phyloP scores from a whole-genome alignment of 2,113 vertebrate genomes.

The Camelus bactrianus region DNA sequence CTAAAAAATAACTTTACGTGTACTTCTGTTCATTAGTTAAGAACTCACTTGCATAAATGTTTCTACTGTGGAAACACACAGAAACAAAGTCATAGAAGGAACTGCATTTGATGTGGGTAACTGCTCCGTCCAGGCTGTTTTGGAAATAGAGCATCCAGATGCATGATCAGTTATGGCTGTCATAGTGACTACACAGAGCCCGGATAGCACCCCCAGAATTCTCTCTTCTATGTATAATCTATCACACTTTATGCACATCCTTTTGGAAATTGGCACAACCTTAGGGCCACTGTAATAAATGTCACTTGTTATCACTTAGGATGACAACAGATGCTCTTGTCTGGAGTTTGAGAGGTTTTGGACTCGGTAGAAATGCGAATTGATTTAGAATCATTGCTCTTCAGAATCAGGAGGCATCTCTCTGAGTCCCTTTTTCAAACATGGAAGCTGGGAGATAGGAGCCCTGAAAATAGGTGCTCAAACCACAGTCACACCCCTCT shows the following conservation, averaged over 20 bases:
- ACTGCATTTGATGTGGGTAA: background rate
- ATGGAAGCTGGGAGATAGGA: background rate
- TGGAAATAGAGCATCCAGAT: background rate
- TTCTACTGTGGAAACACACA: background rate
- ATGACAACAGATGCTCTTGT: background rate
- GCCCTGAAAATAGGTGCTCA: background rate
- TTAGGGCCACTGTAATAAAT: background rate
- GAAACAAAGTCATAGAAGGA: background rate
- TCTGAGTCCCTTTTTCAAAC: background rate
- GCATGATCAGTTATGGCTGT: background rate
- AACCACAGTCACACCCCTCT: background rate
- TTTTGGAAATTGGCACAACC: background rate
- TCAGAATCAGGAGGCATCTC: background rate
- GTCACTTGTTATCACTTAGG: background rate
- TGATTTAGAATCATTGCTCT: slow-evolving; percentile 31
- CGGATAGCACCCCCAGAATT: background rate
- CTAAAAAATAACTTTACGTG: background rate
- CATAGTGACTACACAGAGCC: background rate
- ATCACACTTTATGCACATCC: background rate
- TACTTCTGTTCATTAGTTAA: background rate
- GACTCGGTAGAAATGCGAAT: background rate
- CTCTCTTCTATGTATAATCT: background rate
- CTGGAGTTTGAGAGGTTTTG: background rate
- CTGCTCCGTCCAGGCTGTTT: background rate
- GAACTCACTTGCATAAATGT: background rate